Percentiles rank a stretch among this genome's conserved stretches.
phyloP scores from a whole-genome alignment of 2,888 invertebrate species.

The Acanthosoma haemorrhoidale region DNA sequence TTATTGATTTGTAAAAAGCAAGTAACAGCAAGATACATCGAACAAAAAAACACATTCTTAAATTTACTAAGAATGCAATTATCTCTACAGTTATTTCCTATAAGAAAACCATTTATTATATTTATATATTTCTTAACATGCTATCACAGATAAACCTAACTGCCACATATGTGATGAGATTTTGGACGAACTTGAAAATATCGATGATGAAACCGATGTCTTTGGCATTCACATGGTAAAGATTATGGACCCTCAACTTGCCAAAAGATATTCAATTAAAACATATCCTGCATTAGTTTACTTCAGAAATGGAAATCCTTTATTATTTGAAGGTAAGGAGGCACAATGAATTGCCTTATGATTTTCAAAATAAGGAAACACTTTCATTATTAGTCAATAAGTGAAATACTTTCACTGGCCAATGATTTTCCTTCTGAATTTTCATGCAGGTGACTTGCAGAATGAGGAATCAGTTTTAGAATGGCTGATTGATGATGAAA shows the following conservation, averaged over 20 bases:
- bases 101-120: too few species aligned
- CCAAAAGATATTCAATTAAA: conserved; percentile 88
- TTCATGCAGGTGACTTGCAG: conserved; percentile 69
- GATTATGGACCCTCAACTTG: conserved; percentile 84
- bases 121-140: too few species aligned
- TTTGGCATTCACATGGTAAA: conserved; percentile 91
- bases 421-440: too few species aligned
- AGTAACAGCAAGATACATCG: too few species aligned
- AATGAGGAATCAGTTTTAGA: conserved; percentile 87
- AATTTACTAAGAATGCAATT: too few species aligned
- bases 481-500: conserved; percentile 90
- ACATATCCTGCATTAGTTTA: conserved; percentile 90
- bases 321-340: conserved; percentile 53
- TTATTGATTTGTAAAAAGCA: too few species aligned
- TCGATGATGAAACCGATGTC: conserved; percentile 87
- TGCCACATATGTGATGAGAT: conserved; percentile 89
- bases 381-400: too few species aligned
- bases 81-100: too few species aligned
- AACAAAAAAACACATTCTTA: too few species aligned
- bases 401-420: too few species aligned
- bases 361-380: too few species aligned
- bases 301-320: conserved; percentile 67
- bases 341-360: too few species aligned
- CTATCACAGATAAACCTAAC: conserved; percentile 72
- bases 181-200: conserved; percentile 76